Evolutionary conservation across 2,888 invertebrate species (phyloP).

Genomic region (Oscheius sp.): DNA sequence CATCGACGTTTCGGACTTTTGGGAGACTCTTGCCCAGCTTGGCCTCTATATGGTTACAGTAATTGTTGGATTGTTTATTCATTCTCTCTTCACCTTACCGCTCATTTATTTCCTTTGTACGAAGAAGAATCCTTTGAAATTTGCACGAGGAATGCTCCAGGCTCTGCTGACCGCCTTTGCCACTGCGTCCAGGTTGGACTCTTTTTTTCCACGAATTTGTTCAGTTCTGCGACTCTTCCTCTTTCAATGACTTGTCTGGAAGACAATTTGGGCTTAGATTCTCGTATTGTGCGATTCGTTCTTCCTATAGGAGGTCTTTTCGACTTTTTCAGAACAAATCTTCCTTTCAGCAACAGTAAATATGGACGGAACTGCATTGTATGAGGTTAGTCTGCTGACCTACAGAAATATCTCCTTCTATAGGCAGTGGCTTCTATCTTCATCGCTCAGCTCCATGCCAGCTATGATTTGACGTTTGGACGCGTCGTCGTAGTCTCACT

Average conservation of each 20-base stretch:
- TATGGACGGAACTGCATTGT: constrained; percentile 78
- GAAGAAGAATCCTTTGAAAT: constrained; percentile 49
- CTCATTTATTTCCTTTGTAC: constrained; percentile 76
- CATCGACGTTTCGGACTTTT: constrained; percentile 76
- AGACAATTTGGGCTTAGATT: constrained; percentile 77
- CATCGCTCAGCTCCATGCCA: constrained; percentile 85
- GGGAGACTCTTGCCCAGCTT: constrained; percentile 76
- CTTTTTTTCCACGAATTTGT: background rate
- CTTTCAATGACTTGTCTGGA: constrained; percentile 78
- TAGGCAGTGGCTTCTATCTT: constrained; percentile 86
- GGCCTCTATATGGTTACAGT: constrained; percentile 77
- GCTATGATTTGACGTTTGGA: constrained; percentile 80
- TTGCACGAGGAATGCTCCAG: constrained; percentile 75
- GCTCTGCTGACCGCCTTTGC: constrained; percentile 78
- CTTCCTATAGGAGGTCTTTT: constrained; percentile 74
- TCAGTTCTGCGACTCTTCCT: constrained; percentile 77
- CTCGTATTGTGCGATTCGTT: constrained; percentile 77
- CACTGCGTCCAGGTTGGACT: constrained; percentile 76
- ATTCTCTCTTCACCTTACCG: constrained; percentile 76
- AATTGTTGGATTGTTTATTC: constrained; percentile 73
- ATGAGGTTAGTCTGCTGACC: constrained; percentile 69
- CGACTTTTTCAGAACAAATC: too few species aligned
- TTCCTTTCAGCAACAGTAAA: constrained; percentile 80
- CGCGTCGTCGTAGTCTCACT: constrained; percentile 88
- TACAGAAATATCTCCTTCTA: background rate